Evolutionary conservation across 2,888 invertebrate genomes (phyloP).

Genomic region (Zelleria hepariella): DNA sequence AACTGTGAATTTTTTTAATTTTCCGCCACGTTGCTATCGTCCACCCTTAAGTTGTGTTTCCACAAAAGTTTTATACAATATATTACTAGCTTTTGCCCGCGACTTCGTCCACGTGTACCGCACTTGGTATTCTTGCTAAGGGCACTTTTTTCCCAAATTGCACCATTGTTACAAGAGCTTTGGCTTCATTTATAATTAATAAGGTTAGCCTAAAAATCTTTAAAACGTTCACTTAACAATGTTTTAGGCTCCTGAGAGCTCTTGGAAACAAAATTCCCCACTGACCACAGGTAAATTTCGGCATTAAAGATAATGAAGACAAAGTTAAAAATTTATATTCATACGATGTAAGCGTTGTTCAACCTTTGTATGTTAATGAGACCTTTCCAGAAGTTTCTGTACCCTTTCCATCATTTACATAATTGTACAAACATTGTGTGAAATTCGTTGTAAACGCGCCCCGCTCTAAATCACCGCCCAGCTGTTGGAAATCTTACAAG

Average conservation of each 20-base stretch:
- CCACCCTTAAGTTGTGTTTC: no score
- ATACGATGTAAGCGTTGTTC: background rate
- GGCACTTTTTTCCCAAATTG: no score
- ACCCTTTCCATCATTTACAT: conserved; percentile 33
- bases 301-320: conserved; percentile 3
- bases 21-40: no score
- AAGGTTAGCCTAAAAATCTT: background rate
- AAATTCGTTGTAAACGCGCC: conserved; percentile 20
- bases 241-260: no score
- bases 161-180: no score
- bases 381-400: conserved; percentile 34
- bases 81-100: no score
- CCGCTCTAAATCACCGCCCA: background rate
- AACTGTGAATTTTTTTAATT: no score
- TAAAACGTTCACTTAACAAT: no score
- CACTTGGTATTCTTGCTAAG: no score
- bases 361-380: conserved; percentile 16
- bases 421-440: conserved; percentile 49
- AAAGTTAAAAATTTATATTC: conserved; percentile 2
- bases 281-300: background rate
- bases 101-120: no score
- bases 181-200: no score
- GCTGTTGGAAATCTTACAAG: background rate
- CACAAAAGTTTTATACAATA: no score
- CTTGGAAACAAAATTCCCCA: background rate